Evolutionary conservation across 64 coral and sea anemone species (phyloP).

Genomic region (Porites lutea): DNA sequence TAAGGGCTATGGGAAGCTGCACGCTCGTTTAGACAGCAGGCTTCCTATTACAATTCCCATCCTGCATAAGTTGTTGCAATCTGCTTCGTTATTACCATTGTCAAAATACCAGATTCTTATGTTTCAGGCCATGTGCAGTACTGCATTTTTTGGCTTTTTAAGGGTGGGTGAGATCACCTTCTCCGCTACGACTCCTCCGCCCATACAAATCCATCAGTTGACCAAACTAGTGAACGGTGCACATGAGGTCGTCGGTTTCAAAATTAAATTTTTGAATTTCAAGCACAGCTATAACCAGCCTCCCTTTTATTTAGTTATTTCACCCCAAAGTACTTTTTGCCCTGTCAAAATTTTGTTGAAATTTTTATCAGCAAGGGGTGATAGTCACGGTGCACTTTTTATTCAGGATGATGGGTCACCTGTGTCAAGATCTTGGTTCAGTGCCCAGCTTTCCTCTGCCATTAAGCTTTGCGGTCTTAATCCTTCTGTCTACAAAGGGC

Average conservation of each 20-base stretch:
- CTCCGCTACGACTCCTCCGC: neutral
- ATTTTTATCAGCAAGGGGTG: neutral
- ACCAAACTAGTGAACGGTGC: neutral
- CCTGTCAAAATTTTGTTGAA: slow-evolving; percentile 29
- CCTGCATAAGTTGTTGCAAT: slow-evolving; percentile 31
- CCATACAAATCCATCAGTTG: neutral
- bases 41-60: slow-evolving; percentile 72
- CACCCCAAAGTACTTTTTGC: slow-evolving; percentile 4
- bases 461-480: slow-evolving; percentile 18
- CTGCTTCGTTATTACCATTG: neutral
- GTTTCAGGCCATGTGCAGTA: slow-evolving; percentile 57
- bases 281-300: slow-evolving; percentile 1
- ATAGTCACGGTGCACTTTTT: slow-evolving; percentile 11
- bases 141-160: neutral
- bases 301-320: slow-evolving; percentile 21
- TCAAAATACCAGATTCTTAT: slow-evolving; percentile 39
- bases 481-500: slow-evolving; percentile 36
- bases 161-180: neutral
- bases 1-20: slow-evolving; percentile 66
- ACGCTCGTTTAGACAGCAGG: slow-evolving; percentile 36
- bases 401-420: neutral
- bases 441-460: neutral
- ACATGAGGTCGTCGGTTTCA: neutral
- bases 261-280: neutral
- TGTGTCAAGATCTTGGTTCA: neutral